Base-by-base conservation (phyloP, 2,888 invertebrate species). In the Lepidonotus clava region DNA sequence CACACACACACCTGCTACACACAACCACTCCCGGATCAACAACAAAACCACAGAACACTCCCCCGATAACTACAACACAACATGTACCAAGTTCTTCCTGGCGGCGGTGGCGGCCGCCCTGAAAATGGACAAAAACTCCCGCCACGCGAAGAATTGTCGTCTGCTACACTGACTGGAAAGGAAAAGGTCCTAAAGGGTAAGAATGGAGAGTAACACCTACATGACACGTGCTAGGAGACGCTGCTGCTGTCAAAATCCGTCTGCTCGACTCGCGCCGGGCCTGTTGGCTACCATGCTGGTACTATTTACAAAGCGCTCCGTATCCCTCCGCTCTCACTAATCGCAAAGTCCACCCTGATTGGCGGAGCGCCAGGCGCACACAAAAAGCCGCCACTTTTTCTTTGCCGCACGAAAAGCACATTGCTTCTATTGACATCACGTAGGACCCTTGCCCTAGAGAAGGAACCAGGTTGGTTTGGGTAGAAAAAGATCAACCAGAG, bases 201-300 rank as follows among this genome's bases (percentile, higher is more conserved):
- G n/a, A n/a, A n/a, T n/a, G n/a, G n/a, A n/a, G n/a, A n/a, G n/a
- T 38, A 11, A 21, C 34, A 80, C 80, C 46, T 80, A 80, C 80
- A 80, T 80, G 80, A 80, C 80, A 80, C 51, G 80, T 80, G 80
- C 80, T 80, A 46, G 41, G 46, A 80, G 51, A 41, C 28, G 80
- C 41, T 14, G 80, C 24, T 24, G 24, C 71, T 18, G 71, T 80
- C 80, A 80, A 51, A 80, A 80, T 41, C 51, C 80, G 80, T 80
- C 80, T 80, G 80, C 80, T 46, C 41, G 46, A 21, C 21, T 24
- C 11, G 11, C 41, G 51, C 28, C 41, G 24, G 5, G 51, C 24
- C 80, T 5, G 46, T 46, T 28, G 80, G 80, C 80, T 46, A 46
- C 80, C 80, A 80, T 80, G 32, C 24, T 80, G 80, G 80, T 1